Evolutionary conservation across 2,888 invertebrate species (phyloP), one percentile per base, ranked within the genome.

Genomic region (Protodeltote pygarga): DNA sequence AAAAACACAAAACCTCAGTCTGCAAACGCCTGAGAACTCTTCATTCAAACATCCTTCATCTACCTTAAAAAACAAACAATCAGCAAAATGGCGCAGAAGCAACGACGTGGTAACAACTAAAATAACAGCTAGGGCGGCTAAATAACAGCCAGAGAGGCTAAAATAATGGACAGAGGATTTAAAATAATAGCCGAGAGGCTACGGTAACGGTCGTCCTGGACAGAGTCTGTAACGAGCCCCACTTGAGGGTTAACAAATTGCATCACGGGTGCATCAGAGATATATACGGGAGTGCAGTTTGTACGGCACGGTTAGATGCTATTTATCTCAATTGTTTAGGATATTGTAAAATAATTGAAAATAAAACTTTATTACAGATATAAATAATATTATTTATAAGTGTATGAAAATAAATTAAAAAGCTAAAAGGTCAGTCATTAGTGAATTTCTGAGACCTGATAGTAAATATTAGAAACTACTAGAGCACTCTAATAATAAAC

Each of bases 221-320:
- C 46, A 35, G 32, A 15, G 25, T 34, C 40, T 19, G 32, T 53
- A 57, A 60, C 50, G 42, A 54, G 50, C 28, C 27, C 37, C 49
- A 50, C 57, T 53, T 47, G 29, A 32, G 35, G 24, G 31, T 32
- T 58, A 39, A 69, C 69, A 65, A 60, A 65, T 68, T 69, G 63
- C 63, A 69, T 60, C 49, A 50, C 19, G 9, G 49, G 57, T 57
- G 66, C 70, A 66, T 46, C 39, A 29, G 24, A 16, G 23, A 25
- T 48, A 57, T 24, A 44, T 31, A 47, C 45, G 41, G 19, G 5
- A 6, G 2, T 2, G 8, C 3, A 1, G 3, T 25, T 8, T 4
- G 39, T n/a, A 32, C 34, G 23, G 11, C 5, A 21, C 23, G 29
- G 1, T 8, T 1, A 25, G 8, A 13, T 6, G 5, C 11, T n/a